Conservation (phyloP, 37 sponge, comb jelly and placozoan species). For the Halichondria panicea region DNA sequence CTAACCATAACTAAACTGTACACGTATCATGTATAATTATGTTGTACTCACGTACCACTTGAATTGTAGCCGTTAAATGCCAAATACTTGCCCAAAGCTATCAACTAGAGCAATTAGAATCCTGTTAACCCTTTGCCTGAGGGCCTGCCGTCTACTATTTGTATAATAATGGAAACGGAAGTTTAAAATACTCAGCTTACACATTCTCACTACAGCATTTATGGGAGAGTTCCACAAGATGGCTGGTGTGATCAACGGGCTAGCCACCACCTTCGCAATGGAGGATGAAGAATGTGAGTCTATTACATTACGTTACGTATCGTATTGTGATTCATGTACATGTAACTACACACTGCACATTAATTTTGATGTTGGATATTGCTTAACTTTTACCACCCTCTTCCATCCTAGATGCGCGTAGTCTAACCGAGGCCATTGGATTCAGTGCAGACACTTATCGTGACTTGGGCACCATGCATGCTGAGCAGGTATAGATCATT, state of each 20-base stretch:
- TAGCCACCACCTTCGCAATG: slow-evolving; percentile 50
- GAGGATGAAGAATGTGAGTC: slow-evolving; percentile 69
- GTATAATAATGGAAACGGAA: neutral
- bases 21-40: slow-evolving; percentile 12
- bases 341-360: neutral
- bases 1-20: too few relatives aligned
- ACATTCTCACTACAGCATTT: slow-evolving; percentile 44
- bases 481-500: slow-evolving; percentile 74
- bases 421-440: slow-evolving; percentile 53
- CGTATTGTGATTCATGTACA: neutral
- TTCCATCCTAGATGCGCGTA: slow-evolving; percentile 48
- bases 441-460: slow-evolving; percentile 56
- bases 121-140: too few relatives aligned
- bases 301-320: neutral
- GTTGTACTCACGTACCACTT: too few relatives aligned
- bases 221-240: slow-evolving; percentile 72
- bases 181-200: neutral
- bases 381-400: neutral
- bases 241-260: slow-evolving; percentile 51
- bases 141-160: neutral
- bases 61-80: neutral
- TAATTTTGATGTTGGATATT: neutral
- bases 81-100: too few relatives aligned
- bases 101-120: too few relatives aligned
- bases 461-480: slow-evolving; percentile 55